These are phyloP conservation scores for Yponomeuta sedellus DNA, from an alignment of 2,888 invertebrate species.

Conservation along the genomic window DNA sequence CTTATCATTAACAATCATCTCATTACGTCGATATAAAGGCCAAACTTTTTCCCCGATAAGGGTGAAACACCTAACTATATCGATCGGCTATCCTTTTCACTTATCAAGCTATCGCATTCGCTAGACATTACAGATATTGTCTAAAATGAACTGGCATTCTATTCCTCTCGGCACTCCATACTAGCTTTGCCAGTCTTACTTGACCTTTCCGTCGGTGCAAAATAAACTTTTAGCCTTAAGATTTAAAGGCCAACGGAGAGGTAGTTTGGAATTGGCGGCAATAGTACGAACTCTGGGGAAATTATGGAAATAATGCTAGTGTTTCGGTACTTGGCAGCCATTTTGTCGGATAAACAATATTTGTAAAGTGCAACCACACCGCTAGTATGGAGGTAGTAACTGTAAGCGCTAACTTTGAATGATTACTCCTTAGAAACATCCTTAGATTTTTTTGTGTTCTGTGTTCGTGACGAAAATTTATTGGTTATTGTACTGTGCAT, in stretches of 20 bases:
- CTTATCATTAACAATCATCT: no score
- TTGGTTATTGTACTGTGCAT: no score
- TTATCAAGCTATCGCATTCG: constrained; percentile 10
- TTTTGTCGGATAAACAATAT: constrained; percentile 48
- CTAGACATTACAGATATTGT: constrained; percentile 11
- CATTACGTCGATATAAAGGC: no score
- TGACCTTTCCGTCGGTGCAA: neutral
- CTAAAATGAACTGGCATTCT: constrained; percentile 13
- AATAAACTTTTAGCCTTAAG: neutral
- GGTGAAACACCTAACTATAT: neutral
- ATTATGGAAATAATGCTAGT: constrained; percentile 46
- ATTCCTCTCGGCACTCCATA: constrained; percentile 10
- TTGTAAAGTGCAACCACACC: constrained; percentile 34
- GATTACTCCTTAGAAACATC: neutral
- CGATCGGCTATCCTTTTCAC: neutral
- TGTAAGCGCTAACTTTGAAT: neutral
- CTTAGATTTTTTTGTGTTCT: no score
- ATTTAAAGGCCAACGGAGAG: constrained; percentile 4
- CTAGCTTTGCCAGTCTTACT: neutral
- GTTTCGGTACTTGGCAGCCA: constrained; percentile 42
- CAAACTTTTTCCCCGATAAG: neutral
- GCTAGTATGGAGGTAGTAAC: constrained; percentile 6
- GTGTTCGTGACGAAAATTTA: no score
- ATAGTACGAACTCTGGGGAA: constrained; percentile 38
- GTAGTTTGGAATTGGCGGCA: constrained; percentile 18